Evolutionary conservation across 1,140 invertebrate genomes (phyloP), one percentile per base, ranked within the genome.

Genomic region (Rhyzopertha dominica): DNA sequence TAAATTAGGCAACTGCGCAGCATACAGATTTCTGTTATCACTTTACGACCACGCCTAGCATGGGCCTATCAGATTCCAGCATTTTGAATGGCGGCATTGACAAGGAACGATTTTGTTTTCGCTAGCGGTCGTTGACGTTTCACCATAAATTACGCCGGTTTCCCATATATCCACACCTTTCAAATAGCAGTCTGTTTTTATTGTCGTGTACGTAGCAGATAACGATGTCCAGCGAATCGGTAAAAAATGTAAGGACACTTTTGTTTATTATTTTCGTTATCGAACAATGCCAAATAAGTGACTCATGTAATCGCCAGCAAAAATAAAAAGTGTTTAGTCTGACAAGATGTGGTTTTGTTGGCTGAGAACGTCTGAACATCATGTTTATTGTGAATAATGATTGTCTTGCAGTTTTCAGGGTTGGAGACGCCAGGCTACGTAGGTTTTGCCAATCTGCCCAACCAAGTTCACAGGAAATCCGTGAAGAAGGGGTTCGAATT

Each of bases 401-500:
- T n/a, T n/a, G n/a, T n/a, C 46, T 70, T 67, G 49, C 65, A 89
- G 85, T 89, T 87, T 74, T 79, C 83, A 8, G 84, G 81, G 56
- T 66, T 87, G 41, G 86, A 89, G 67, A 86, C 87, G 2, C 84
- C 88, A 34, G 87, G 87, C 7, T 93, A 93, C 73, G 88, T 94
- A 30, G 90, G 90, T 8, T 93, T 93, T 71, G 90, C 89, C n/a
- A 93, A 91, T 72, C 64, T 91, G 40, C 94, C 95, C 0, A 96
- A 98, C 71, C 95, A 97, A 72, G 91, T 97, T 3, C 87, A 91
- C 69, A 76, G 95, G 38, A 95, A 96, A 69, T 93, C 93, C 9
- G 93, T 98, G 10, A 97, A 98, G 68, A 91, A 94, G 67, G 95
- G 95, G 13, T 98, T 98, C 69, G 94, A 97, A 67, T 98, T 98